Percentiles rank a stretch among this genome's conserved stretches.
Evolutionary conservation across 2,888 invertebrate species (phyloP).

Genomic region (Limnephilus lunatus): DNA sequence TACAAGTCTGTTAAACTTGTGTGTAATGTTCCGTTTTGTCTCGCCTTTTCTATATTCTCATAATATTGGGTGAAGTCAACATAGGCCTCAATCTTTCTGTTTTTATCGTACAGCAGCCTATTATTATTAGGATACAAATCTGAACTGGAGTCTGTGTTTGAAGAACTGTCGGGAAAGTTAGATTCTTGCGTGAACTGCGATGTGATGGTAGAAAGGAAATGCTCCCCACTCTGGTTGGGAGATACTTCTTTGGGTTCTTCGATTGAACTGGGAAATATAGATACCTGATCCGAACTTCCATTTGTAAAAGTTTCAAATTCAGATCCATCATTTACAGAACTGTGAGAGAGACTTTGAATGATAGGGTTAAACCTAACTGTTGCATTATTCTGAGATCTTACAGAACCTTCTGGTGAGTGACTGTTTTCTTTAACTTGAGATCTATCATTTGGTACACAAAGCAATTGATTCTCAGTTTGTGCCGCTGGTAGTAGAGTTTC

Average conservation of each 20-base stretch:
- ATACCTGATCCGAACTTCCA: slow-evolving; percentile 69
- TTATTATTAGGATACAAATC: slow-evolving; percentile 72
- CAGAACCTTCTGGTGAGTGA: slow-evolving; percentile 62
- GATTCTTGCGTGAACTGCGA: slow-evolving; percentile 61
- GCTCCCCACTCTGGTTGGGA: slow-evolving; percentile 66
- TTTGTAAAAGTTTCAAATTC: slow-evolving; percentile 70
- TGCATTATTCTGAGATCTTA: slow-evolving; percentile 69
- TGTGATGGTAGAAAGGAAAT: slow-evolving; percentile 55
- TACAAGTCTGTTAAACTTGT: slow-evolving; percentile 70
- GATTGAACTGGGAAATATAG: slow-evolving; percentile 66
- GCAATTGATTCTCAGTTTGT: slow-evolving; percentile 44
- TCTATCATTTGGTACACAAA: slow-evolving; percentile 64
- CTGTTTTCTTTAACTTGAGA: slow-evolving; percentile 54
- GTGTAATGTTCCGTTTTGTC: slow-evolving; percentile 82
- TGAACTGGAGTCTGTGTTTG: slow-evolving; percentile 71
- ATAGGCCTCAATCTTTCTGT: slow-evolving; percentile 86
- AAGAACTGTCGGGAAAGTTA: slow-evolving; percentile 57
- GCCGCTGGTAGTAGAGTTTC: slow-evolving; percentile 23
- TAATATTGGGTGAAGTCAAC: slow-evolving; percentile 91
- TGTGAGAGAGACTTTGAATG: slow-evolving; percentile 76
- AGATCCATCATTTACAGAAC: slow-evolving; percentile 68
- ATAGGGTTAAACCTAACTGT: slow-evolving; percentile 81
- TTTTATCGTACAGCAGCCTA: slow-evolving; percentile 76
- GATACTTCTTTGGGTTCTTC: slow-evolving; percentile 59
- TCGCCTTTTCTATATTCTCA: slow-evolving; percentile 82